phyloP scores from a whole-genome alignment of 2,888 invertebrate species.

The Seira sanloemensis region DNA sequence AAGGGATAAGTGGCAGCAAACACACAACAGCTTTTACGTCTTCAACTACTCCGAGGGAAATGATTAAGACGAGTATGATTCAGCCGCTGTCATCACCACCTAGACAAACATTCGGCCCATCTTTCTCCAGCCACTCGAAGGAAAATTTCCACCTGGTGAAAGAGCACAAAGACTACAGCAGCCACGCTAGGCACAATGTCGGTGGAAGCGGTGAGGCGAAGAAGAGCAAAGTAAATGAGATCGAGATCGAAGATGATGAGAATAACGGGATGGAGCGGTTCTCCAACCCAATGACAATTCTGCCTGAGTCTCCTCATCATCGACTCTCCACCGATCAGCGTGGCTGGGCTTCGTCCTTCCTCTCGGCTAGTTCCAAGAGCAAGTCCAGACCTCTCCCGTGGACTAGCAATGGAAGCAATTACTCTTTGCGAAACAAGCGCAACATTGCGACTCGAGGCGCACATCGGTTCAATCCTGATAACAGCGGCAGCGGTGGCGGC shows the following conservation, averaged over 20 bases:
- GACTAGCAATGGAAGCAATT: constrained; percentile 15
- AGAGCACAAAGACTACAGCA: not conserved
- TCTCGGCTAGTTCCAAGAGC: not conserved
- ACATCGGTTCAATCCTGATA: constrained; percentile 32
- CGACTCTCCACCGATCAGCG: constrained; percentile 22
- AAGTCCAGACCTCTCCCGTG: constrained; percentile 9
- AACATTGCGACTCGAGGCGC: constrained; percentile 34
- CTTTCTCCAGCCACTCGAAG: not conserved
- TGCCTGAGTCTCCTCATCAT: not conserved
- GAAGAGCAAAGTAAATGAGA: not conserved
- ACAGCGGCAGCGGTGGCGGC: constrained; percentile 19
- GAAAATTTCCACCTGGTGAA: not conserved
- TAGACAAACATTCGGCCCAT: not conserved
- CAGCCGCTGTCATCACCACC: not conserved
- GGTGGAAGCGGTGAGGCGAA: not conserved
- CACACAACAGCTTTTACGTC: not conserved
- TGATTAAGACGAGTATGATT: not conserved
- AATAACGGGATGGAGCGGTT: not conserved
- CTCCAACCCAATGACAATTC: not conserved
- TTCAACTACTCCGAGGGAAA: not conserved
- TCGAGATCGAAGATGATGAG: constrained; percentile 2
- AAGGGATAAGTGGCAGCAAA: not conserved
- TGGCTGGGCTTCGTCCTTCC: not conserved
- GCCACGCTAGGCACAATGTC: not conserved
- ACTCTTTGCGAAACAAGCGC: constrained; percentile 16